These are phyloP conservation scores for Diploptera punctata DNA, from an alignment of 2,888 invertebrate species.

Conservation along the genomic window DNA sequence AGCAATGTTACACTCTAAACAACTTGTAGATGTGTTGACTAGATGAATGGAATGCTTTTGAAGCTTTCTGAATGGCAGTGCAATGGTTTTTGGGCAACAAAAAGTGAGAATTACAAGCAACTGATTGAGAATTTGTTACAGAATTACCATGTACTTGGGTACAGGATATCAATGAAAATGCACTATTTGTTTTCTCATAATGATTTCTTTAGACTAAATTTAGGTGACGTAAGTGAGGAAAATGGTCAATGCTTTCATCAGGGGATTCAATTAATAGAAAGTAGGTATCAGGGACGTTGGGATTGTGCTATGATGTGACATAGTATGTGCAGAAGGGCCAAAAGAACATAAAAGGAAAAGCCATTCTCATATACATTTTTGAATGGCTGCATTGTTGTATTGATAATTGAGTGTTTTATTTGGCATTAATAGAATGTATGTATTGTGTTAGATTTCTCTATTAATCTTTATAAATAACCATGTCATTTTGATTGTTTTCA, in stretches of 20 bases:
- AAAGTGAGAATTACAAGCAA: no score
- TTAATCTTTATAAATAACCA: no score
- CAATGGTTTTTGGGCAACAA: background rate
- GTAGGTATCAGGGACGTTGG: background rate
- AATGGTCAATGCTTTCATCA: background rate
- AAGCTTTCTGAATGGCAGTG: background rate
- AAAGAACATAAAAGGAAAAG: no score
- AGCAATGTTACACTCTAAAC: background rate
- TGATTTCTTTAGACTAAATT: background rate
- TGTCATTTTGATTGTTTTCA: no score
- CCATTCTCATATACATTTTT: no score
- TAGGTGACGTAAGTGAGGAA: background rate
- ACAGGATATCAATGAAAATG: no score
- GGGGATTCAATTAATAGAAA: background rate
- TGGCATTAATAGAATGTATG: no score
- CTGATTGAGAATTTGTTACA: background rate
- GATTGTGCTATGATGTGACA: background rate
- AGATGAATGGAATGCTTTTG: background rate
- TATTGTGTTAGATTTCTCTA: no score
- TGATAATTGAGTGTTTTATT: no score
- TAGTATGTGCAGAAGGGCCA: background rate
- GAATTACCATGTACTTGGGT: background rate
- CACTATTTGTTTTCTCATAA: background rate
- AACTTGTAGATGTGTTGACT: background rate
- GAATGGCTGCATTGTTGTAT: no score